phyloP scores from a whole-genome alignment of 2,113 vertebrate species.

The Menidia beryllina region DNA sequence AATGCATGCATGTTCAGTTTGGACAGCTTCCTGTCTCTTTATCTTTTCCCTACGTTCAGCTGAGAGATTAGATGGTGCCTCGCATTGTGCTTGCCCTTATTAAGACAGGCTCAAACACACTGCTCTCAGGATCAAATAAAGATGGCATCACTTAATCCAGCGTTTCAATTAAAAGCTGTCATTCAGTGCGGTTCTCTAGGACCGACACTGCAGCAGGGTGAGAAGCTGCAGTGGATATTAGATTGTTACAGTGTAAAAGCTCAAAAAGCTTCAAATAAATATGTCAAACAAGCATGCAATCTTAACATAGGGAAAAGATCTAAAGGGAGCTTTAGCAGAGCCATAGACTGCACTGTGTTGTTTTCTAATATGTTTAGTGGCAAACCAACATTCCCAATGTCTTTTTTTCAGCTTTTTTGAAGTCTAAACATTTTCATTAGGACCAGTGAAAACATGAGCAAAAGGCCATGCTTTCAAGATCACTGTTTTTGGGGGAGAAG shows the following conservation, averaged over 20 bases:
- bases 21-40: conserved; percentile 34
- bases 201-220: conserved; percentile 5
- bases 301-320: conserved; percentile 5
- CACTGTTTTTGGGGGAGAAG: neutral
- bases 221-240: conserved; percentile 17
- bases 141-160: conserved; percentile 75
- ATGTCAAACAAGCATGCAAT: conserved; percentile 5
- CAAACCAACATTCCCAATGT: neutral
- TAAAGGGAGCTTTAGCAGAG: conserved; percentile 1
- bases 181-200: conserved; percentile 41
- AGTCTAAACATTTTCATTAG: too few relatives aligned
- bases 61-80: conserved; percentile 55
- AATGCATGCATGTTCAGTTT: conserved; percentile 25
- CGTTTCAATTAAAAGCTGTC: conserved; percentile 70
- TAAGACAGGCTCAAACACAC: conserved; percentile 36
- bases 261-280: conserved; percentile 12
- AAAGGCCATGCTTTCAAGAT: neutral
- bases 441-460: neutral
- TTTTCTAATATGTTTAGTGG: neutral
- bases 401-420: too few relatives aligned
- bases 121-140: conserved; percentile 51
- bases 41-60: conserved; percentile 33
- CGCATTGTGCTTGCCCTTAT: conserved; percentile 34
- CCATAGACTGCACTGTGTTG: neutral
- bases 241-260: conserved; percentile 6